A percentile compares a stretch with the other conserved stretches of the same genome.
These are phyloP conservation scores for Nezara viridula DNA, from an alignment of 2,888 invertebrate genomes.

Conservation along the genomic window DNA sequence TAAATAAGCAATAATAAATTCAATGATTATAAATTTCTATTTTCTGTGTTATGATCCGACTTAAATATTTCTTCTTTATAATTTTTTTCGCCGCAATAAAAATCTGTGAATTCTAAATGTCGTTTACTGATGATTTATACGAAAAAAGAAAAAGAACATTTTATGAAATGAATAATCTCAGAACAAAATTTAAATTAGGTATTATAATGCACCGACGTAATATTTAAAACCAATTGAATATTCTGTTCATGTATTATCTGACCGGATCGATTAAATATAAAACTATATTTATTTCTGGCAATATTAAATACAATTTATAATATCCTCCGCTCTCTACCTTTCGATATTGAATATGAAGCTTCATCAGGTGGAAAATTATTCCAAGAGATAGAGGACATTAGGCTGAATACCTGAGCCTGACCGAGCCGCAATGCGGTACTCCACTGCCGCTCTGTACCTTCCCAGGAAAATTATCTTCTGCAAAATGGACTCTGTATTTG, in stretches of 20 bases:
- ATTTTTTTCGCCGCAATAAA: too few species aligned
- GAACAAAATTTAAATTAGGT: too few species aligned
- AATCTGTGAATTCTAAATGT: too few species aligned
- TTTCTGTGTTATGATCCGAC: too few species aligned
- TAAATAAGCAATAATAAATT: too few species aligned
- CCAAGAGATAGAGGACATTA: neutral
- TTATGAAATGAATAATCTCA: too few species aligned
- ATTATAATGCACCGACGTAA: too few species aligned
- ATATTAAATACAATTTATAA: neutral
- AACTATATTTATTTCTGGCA: neutral
- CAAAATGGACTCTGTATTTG: neutral
- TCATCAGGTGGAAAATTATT: neutral
- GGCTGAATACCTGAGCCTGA: neutral
- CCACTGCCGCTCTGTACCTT: constrained; percentile 24
- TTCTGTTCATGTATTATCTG: neutral
- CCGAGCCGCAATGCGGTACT: constrained; percentile 39
- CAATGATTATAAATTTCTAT: too few species aligned
- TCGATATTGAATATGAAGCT: neutral
- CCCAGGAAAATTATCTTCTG: neutral
- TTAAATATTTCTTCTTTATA: too few species aligned
- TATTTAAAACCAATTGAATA: neutral
- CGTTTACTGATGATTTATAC: too few species aligned
- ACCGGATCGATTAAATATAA: neutral
- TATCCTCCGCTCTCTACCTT: neutral
- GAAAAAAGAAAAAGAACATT: too few species aligned